Base-by-base conservation (phyloP, 2,113 vertebrate genomes). In the Labeo catla region DNA sequence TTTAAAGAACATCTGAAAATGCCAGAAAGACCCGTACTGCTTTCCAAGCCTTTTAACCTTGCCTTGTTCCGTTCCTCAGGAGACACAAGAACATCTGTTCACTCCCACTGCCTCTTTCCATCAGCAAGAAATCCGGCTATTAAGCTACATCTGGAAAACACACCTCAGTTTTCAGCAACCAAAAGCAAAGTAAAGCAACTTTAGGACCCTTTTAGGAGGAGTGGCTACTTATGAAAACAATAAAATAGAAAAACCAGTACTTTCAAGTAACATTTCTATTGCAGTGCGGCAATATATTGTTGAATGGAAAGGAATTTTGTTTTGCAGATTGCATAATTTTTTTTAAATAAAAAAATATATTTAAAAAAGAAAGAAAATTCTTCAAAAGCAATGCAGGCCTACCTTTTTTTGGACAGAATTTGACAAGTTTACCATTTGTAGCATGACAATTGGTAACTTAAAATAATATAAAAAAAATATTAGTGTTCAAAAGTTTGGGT, bases 71-170 rank as follows among this genome's bases (percentile, higher is more conserved):
- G 1, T 50, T 68, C 28, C 28, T 39, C 81, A 13, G 45, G 63
- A 83, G 45, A 83, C 81, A 54, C 10, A 39, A 6, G 28, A 39
- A 83, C 81, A 83, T 70, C 81, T 83, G 81, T 80, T 80, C 63
- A 16, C 45, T 47, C 78, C 52, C 36, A 81, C 57, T 65, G 78
- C 34, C 52, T 45, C 77, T 80, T n/a, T 63, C 77, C 11, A 19
- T 52, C 63, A 21, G 63, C 13, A 7, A 39, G 47, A 70, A 83
- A 83, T 4, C 54, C 6, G 6, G 16, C 65, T 21, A 54, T 81
- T 49, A 16, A 81, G 23, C 74, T 81, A 8, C 59, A 66, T 65
- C 61, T 70, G 81, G 81, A 83, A 13, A 70, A 72, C 81, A 72
- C 81, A 52, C 23, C 74, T 28, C 72, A 7, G 4, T 2, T 50